Base-by-base conservation (phyloP, 2,113 vertebrate species). In the Junco hyemalis region DNA sequence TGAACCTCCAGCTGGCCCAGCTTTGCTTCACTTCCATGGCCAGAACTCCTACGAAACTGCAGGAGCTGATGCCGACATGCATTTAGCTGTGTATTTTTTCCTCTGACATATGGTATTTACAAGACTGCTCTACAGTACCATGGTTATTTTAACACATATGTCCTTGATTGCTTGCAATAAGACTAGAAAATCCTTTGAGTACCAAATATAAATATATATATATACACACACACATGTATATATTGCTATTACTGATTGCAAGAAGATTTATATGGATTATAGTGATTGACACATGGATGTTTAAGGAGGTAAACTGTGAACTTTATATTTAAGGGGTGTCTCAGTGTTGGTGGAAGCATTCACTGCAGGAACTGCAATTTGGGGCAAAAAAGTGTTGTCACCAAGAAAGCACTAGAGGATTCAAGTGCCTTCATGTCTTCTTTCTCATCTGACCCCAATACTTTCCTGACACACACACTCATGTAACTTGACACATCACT, bases 91-190 rank as follows among this genome's bases (percentile, higher is more conserved):
- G 57, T 93, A 92, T 96, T 95, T 96, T 96, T 95, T 90, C 82
- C 90, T 84, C 88, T 93, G 72, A 78, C 93, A 96, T 96, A 96
- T 88, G 92, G 92, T 96, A 95, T 93, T 96, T 96, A 94, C 90
- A 95, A 89, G 90, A 80, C 42, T 87, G 50, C 78, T 90, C 68
- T 73, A 79, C 87, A 86, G 90, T 88, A 85, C 85, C 90, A 96
- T 90, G 94, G 95, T 90, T 93, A 97, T 97, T 95, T 96, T 96
- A 96, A 95, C 93, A 94, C 90, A 94, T 63, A 68, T 90, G 92
- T 94, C 82, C 77, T 92, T 72, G 47, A 68, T 86, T 90, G 65
- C 82, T 92, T 90, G 80, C 47, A 94, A 92, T 80, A 92, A 82
- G 64, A 68, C 71, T 83, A 94, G 82, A 91, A 77, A 95, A 92